Evolutionary conservation across 2,888 invertebrate species (phyloP), one percentile per base, ranked within the genome.

Genomic region (Lypha dubia): DNA sequence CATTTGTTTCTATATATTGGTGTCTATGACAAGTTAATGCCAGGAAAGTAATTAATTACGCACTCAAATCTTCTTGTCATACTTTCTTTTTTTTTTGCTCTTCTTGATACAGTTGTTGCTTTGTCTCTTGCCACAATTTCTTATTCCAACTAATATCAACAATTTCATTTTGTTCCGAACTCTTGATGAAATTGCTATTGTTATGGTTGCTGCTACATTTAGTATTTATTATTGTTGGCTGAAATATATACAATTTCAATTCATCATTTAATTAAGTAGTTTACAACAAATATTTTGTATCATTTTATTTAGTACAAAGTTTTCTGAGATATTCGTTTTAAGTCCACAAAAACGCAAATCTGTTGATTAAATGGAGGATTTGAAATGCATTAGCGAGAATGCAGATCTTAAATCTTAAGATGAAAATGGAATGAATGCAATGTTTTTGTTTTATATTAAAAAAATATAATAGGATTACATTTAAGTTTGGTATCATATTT

Each of bases 31-130:
- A 83, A 83, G 75, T 83, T 83, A 85, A 83, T 85, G 79, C 79
- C 76, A 85, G 5, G 83, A 79, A 81, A 82, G 77, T 79, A 79
- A 82, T 81, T 83, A 74, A 83, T 89, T 89, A 90, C 88, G 90
- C 87, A 88, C 88, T 88, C 88, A 88, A 88, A 89, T 89, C 89
- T 79, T 89, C 90, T 87, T 88, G 87, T 88, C 86, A 85, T 84
- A 86, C 79, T 83, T 79, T 87, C 88, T 86, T 86, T 80, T 86
- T 85, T 89, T 81, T 80, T 80, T 67, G 82, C 81, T 71, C 22
- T 41, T 62, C 28, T 56, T 32, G 20, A 17, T 53, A 9, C 17
- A 17, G 58, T 32, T 74, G 49, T 15, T 15, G 20, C n/a, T 38
- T 13, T n/a, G 22, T 11, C 24, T 77, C 41, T 60, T 68, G 20